Conservation (phyloP, 2,888 invertebrate genomes). For the Euspilapteryx auroguttella region DNA sequence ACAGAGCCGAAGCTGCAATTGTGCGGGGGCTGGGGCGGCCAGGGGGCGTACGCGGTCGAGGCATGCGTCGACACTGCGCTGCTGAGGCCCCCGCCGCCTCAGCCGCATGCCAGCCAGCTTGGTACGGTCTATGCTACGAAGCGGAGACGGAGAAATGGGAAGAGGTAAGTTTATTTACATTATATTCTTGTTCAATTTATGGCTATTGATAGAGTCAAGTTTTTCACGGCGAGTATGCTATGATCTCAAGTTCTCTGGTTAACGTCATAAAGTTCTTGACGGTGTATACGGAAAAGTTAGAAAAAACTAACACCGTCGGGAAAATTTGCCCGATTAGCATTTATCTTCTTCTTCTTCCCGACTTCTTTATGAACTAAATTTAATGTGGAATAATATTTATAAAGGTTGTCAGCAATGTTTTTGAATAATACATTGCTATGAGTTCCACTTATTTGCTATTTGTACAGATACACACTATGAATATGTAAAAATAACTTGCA, state of each 20-base stretch:
- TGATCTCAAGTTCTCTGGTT: not conserved
- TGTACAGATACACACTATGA: no score
- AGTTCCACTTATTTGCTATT: no score
- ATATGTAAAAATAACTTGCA: no score
- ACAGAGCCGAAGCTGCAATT: constrained; percentile 46
- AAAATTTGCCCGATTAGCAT: no score
- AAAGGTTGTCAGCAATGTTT: no score
- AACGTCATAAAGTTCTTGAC: no score
- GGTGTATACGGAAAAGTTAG: no score
- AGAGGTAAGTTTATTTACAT: constrained; percentile 75
- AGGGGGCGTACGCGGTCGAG: constrained; percentile 59
- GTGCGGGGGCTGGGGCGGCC: constrained; percentile 48
- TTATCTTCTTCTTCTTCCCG: no score
- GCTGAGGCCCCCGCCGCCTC: constrained; percentile 76
- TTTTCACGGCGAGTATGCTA: not conserved
- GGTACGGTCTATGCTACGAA: constrained; percentile 98
- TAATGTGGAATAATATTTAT: no score
- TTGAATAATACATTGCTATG: no score
- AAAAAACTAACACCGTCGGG: no score
- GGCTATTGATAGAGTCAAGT: not conserved
- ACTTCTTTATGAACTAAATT: no score
- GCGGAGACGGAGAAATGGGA: constrained; percentile 91
- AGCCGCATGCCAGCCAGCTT: constrained; percentile 79
- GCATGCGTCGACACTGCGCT: constrained; percentile 76
- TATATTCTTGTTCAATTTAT: constrained; percentile 1